Base-by-base conservation (phyloP, 2,888 invertebrate genomes). In the Apamea epomidion region DNA sequence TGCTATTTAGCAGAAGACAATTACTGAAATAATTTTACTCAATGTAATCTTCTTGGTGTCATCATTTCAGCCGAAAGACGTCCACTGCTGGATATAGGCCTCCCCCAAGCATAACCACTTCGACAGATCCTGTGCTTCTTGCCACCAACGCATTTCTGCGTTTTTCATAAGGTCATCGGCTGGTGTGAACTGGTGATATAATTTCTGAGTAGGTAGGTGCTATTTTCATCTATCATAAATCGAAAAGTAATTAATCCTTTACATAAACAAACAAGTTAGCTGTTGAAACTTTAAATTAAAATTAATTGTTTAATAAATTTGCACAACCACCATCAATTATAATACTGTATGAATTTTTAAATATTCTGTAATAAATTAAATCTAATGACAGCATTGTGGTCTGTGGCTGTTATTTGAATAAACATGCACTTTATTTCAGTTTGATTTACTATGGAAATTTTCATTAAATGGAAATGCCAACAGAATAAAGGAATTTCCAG, bases 391-490 rank as follows among this genome's bases (percentile, higher is more conserved):
- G 67, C 18, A 48, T 29, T 82, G 45, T 77, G 37, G 54, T 72
- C 48, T n/a, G 62, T 8, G 42, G 51, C 54, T 68, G 12, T 29
- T 67, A 74, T 58, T 76, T 58, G 25, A 67, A 84, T 80, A 71
- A 74, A 62, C n/a, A 67, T 79, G 71, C 79, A 84, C 14, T 83
- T 79, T 48, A 78, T 32, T 60, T 67, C 29, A 42, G 16, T 16
- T 74, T 74, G 74, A 80, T 80, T 81, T 51, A 80, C 60, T 29
- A 16, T 62, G 21, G 45, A 68, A 42, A 67, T 21, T 42, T 82
- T 62, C n/a, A 82, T 82, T 42, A 82, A 82, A 82, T 68, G 67
- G 29, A 68, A 68, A 74, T 67, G 25, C 18, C 58, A 37, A 60
- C 37, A 32, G 58, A 58, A 65, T 29, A 58, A 81, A 37, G 29